phyloP scores from a whole-genome alignment of 2,113 vertebrate genomes.

The Salvator merianae region DNA sequence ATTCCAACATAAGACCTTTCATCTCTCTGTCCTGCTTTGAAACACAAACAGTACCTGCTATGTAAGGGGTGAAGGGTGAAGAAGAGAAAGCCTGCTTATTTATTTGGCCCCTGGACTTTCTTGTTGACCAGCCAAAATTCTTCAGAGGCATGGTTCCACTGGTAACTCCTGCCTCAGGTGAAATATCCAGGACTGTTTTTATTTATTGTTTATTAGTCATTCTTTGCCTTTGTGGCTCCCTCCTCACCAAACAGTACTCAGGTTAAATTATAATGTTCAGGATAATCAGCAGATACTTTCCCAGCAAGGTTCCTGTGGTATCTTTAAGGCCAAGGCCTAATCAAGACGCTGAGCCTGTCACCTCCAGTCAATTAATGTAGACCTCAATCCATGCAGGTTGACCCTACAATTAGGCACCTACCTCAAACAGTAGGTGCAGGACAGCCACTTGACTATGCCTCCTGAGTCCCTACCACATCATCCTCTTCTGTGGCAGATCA shows the following conservation, averaged over 20 bases:
- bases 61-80: not conserved
- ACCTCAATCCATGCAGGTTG: not conserved
- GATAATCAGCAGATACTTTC: not conserved
- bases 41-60: too few species aligned
- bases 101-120: not conserved
- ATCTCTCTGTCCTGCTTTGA: too few species aligned
- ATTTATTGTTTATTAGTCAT: too few species aligned
- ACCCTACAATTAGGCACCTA: too few species aligned
- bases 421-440: too few species aligned
- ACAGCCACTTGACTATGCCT: too few species aligned
- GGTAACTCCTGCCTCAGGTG: not conserved
- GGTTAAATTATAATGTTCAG: not conserved
- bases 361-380: not conserved
- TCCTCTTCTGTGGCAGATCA: too few species aligned
- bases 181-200: not conserved
- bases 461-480: too few species aligned
- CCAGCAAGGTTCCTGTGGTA: not conserved
- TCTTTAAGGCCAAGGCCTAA: not conserved
- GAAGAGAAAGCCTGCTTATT: too few species aligned
- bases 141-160: not conserved
- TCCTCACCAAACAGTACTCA: too few species aligned
- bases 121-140: not conserved
- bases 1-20: not conserved
- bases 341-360: not conserved
- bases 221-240: too few species aligned